A percentile compares a stretch with the other conserved stretches of the same genome.
These are phyloP conservation scores for Calameuta idolon DNA, from an alignment of 2,888 invertebrate species.

Conservation along the genomic window DNA sequence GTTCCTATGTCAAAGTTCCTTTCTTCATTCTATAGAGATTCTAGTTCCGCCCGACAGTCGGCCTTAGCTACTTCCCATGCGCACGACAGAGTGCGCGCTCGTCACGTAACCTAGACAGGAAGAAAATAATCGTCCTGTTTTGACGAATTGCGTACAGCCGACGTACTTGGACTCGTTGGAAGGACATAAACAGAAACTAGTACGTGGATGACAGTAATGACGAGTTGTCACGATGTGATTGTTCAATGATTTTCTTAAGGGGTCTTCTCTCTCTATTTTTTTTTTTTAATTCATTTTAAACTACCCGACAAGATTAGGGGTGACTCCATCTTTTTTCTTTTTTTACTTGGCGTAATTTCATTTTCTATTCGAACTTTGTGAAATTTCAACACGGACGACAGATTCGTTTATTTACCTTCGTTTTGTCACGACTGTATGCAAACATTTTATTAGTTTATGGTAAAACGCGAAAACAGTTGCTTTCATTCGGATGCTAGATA, in stretches of 20 bases:
- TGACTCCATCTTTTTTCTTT: neutral
- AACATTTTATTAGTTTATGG: neutral
- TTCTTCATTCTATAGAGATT: neutral
- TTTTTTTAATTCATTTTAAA: neutral
- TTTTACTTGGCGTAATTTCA: neutral
- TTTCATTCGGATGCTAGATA: neutral
- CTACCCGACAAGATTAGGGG: neutral
- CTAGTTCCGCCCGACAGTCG: neutral
- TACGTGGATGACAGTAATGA: neutral
- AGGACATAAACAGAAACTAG: neutral
- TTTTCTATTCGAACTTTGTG: neutral
- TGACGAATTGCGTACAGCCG: neutral
- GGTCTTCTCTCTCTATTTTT: neutral
- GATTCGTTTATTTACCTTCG: neutral
- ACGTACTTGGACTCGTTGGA: neutral
- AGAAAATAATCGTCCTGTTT: slow-evolving; percentile 3
- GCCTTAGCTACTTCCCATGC: neutral
- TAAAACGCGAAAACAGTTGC: neutral
- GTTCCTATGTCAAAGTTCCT: neutral
- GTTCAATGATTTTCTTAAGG: neutral
- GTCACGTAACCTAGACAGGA: neutral
- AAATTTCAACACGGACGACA: neutral
- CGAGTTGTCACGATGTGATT: neutral
- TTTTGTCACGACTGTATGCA: neutral
- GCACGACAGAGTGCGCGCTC: neutral